Conservation (phyloP, 1,140 invertebrate species). For the Ctenoplectra terminalis region DNA sequence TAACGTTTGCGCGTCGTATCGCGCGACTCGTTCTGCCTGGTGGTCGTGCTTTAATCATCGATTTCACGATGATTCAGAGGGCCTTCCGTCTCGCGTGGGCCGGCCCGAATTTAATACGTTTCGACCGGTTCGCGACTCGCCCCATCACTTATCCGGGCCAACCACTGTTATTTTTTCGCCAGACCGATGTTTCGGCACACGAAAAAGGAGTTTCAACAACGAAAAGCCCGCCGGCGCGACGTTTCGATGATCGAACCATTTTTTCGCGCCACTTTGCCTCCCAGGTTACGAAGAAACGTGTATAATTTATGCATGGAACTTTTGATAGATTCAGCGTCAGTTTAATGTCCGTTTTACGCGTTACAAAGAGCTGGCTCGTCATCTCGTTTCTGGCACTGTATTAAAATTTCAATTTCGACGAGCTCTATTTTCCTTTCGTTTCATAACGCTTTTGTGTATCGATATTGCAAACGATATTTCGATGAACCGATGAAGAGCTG, state of each 20-base stretch:
- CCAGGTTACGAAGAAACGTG: slow-evolving; percentile 11
- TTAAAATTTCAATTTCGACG: slow-evolving; percentile 41
- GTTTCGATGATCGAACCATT: background rate
- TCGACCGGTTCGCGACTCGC: slow-evolving; percentile 45
- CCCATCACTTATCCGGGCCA: slow-evolving; percentile 9
- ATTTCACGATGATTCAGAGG: slow-evolving; percentile 62
- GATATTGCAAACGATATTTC: slow-evolving; percentile 12
- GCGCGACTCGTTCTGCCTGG: slow-evolving; percentile 6
- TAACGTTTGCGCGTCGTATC: slow-evolving; percentile 24
- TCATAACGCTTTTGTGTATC: background rate
- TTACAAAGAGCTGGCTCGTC: slow-evolving; percentile 28
- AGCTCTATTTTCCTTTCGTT: background rate
- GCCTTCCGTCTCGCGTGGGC: slow-evolving; percentile 51
- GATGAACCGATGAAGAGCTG: background rate
- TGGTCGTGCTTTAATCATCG: slow-evolving; percentile 54
- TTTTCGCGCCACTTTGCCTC: too few relatives aligned
- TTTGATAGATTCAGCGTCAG: background rate
- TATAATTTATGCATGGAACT: slow-evolving; percentile 36
- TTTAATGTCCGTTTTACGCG: slow-evolving; percentile 32
- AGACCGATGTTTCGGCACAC: background rate
- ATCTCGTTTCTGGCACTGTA: background rate
- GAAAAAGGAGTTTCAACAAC: background rate
- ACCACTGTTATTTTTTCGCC: slow-evolving; percentile 34
- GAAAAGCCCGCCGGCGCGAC: background rate
- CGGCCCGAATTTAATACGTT: slow-evolving; percentile 46